phyloP scores from a whole-genome alignment of 2,113 vertebrate species.

The Gavialis gangeticus region DNA sequence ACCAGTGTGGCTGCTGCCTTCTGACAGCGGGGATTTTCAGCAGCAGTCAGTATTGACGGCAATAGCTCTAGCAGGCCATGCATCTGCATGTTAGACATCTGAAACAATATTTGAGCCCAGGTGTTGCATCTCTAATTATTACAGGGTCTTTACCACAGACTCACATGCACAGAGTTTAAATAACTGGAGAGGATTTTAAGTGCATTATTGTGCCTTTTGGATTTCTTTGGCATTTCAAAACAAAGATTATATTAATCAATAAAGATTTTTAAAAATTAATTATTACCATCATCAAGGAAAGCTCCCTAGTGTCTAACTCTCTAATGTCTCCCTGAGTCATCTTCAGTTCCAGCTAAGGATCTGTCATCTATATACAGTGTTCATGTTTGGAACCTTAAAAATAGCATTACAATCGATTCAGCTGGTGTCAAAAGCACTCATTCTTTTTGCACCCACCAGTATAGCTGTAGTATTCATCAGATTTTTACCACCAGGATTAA shows the following conservation, averaged over 20 bases:
- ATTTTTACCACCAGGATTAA: slow-evolving; percentile 83
- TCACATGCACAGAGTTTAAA: slow-evolving; percentile 28
- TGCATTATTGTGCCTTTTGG: not conserved
- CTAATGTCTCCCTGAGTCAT: not conserved
- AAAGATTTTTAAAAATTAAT: slow-evolving; percentile 81
- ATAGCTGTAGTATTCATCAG: slow-evolving; percentile 70
- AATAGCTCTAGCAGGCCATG: not conserved
- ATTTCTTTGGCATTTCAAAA: slow-evolving; percentile 56
- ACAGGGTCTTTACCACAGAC: slow-evolving; percentile 22
- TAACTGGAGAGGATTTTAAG: slow-evolving; percentile 44
- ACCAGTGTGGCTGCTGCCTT: slow-evolving; percentile 51
- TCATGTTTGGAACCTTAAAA: slow-evolving; percentile 15
- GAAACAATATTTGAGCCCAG: slow-evolving; percentile 48
- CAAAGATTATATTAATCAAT: slow-evolving; percentile 73
- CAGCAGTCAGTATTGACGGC: not conserved
- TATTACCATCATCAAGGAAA: slow-evolving; percentile 71
- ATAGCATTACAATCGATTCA: slow-evolving; percentile 32
- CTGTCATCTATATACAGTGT: not conserved
- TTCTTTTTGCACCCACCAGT: slow-evolving; percentile 53
- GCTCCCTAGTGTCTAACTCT: slow-evolving; percentile 37
- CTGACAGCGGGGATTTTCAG: not conserved
- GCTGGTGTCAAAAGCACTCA: slow-evolving; percentile 53
- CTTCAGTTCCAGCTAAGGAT: not conserved
- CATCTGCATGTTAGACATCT: not conserved
- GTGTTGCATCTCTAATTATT: slow-evolving; percentile 50